These are phyloP conservation scores for Hydriomena furcata DNA, from an alignment of 2,888 invertebrate species.

Conservation along the genomic window DNA sequence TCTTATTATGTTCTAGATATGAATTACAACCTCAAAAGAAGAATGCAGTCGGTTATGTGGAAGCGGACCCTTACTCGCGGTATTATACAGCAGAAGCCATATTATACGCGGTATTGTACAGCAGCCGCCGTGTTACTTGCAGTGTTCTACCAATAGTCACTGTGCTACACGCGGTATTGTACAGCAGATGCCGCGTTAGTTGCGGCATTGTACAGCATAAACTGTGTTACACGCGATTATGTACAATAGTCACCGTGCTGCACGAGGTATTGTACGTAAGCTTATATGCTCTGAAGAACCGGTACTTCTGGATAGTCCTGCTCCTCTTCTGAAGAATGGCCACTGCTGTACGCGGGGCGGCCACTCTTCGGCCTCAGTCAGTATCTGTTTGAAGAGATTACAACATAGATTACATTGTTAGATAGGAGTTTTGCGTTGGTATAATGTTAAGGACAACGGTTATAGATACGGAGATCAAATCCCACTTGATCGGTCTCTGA, in stretches of 20 bases:
- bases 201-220: background rate
- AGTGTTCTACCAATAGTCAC: too few species aligned
- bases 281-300: constrained; percentile 21
- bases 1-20: too few species aligned
- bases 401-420: too few species aligned
- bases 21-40: too few species aligned
- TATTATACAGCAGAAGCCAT: background rate
- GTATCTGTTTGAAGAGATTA: constrained; percentile 54
- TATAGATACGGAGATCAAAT: too few species aligned
- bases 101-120: background rate
- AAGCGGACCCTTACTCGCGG: background rate
- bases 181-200: too few species aligned
- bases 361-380: constrained; percentile 79
- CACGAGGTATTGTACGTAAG: background rate
- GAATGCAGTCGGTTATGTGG: too few species aligned
- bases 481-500: too few species aligned
- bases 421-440: too few species aligned
- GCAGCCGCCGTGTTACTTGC: too few species aligned
- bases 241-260: background rate
- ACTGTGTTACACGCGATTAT: background rate
- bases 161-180: too few species aligned
- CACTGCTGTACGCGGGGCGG: constrained; percentile 60
- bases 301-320: constrained; percentile 34
- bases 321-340: constrained; percentile 72
- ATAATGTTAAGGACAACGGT: too few species aligned